Evolutionary conservation across 2,888 invertebrate species (phyloP), one percentile per base, ranked within the genome.

Genomic region (Malachius bipustulatus): DNA sequence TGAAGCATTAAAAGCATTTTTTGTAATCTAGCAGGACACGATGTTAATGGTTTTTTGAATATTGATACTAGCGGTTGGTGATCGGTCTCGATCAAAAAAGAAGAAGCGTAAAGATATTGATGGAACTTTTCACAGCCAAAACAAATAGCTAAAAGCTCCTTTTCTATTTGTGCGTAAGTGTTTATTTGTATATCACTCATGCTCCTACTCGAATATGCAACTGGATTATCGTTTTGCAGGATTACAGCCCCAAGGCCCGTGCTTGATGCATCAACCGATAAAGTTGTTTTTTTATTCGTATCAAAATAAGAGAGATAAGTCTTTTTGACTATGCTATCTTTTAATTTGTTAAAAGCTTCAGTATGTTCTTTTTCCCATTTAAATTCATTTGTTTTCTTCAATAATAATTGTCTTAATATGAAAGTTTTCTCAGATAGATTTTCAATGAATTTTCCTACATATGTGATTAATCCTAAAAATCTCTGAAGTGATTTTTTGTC

Each of bases 141-240:
- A 4, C 37, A 39, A 26, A 56, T 52, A 1, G 55, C 53, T 14
- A 52, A 33, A 4, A 49, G 39, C 34, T 57, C 55, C 40, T 54
- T 54, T 31, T 54, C 52, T 6, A 54, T 53, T 38, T 51, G 51
- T 10, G 48, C n/a, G n/a, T n/a, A n/a, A n/a, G n/a, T n/a, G n/a
- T n/a, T n/a, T n/a, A n/a, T n/a, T n/a, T n/a, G n/a, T n/a, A n/a
- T n/a, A n/a, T n/a, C n/a, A n/a, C n/a, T n/a, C n/a, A n/a, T n/a
- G n/a, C n/a, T n/a, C n/a, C n/a, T n/a, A n/a, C n/a, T n/a, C n/a
- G n/a, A n/a, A n/a, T n/a, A n/a, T n/a, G n/a, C n/a, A n/a, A n/a
- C n/a, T n/a, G 55, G 54, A 26, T 51, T 45, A n/a, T 44, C 46
- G 13, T 56, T 45, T 41, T 55, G 55, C 3, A 56, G 30, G 4